Percentiles rank a stretch among this genome's conserved stretches.
phyloP scores from a whole-genome alignment of 2,888 invertebrate genomes.

The Penaeus monodon region DNA sequence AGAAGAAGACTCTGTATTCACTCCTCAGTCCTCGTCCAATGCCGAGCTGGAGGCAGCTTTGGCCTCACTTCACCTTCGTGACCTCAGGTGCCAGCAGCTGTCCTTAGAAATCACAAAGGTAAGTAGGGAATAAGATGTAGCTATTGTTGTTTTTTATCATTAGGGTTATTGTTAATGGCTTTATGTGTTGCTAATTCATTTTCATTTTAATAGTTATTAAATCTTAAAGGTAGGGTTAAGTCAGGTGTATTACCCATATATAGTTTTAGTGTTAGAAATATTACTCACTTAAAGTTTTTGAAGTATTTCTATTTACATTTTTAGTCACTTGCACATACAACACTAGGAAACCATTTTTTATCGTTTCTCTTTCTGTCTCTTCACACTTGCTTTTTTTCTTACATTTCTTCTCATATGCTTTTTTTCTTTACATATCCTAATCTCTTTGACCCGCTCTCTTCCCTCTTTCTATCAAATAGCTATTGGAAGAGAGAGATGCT shows the following conservation, averaged over 20 bases:
- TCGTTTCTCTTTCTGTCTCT: neutral
- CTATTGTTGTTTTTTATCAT: neutral
- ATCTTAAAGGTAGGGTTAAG: too few relatives aligned
- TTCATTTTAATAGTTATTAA: too few relatives aligned
- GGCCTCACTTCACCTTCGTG: slow-evolving; percentile 63
- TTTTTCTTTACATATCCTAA: neutral
- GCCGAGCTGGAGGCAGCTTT: slow-evolving; percentile 62
- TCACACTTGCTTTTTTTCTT: neutral
- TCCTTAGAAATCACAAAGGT: slow-evolving; percentile 83
- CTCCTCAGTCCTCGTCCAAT: slow-evolving; percentile 6
- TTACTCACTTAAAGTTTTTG: too few relatives aligned
- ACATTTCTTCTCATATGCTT: neutral
- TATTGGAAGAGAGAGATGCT: slow-evolving; percentile 87
- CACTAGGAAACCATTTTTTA: neutral
- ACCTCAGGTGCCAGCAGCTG: slow-evolving; percentile 77
- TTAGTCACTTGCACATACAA: too few relatives aligned
- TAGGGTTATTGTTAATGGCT: neutral
- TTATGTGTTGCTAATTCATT: too few relatives aligned
- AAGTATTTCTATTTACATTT: too few relatives aligned
- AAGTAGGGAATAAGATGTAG: slow-evolving; percentile 16
- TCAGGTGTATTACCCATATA: too few relatives aligned
- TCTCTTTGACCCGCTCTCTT: neutral
- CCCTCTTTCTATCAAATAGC: slow-evolving; percentile 68
- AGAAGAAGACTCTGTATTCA: slow-evolving; percentile 15
- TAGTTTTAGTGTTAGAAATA: too few relatives aligned